phyloP scores from a whole-genome alignment of 2,797 vertebrate species.

The Xenopus petersii region DNA sequence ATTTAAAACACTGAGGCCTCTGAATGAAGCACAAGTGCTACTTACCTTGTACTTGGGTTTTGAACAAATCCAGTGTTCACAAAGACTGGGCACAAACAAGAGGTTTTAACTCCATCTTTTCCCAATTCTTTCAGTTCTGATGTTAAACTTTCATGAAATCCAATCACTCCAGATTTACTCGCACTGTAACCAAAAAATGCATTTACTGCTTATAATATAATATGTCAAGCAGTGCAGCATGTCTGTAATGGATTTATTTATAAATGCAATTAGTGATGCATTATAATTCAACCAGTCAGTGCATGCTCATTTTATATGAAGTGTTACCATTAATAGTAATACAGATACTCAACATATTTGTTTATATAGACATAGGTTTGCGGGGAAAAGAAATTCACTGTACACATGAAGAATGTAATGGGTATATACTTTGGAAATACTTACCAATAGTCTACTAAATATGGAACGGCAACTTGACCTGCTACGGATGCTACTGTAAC shows the following conservation, averaged over 20 bases:
- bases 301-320: too few species aligned
- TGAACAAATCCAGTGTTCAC: constrained; percentile 60
- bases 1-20: too few species aligned
- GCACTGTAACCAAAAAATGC: constrained; percentile 49
- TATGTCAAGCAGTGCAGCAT: too few species aligned
- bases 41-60: constrained; percentile 57
- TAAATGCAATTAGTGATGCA: too few species aligned
- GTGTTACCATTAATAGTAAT: too few species aligned
- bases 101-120: constrained; percentile 58
- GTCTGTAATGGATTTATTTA: too few species aligned
- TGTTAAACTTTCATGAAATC: constrained; percentile 57
- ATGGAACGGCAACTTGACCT: constrained; percentile 49
- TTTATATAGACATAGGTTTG: too few species aligned
- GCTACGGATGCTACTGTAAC: constrained; percentile 57
- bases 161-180: constrained; percentile 60
- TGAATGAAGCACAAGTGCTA: background rate
- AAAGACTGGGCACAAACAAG: constrained; percentile 60
- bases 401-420: too few species aligned
- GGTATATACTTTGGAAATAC: background rate
- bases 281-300: too few species aligned
- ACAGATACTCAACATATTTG: too few species aligned
- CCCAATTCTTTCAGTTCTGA: constrained; percentile 52
- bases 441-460: constrained; percentile 56
- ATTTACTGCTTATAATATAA: too few species aligned
- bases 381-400: too few species aligned